Base-by-base conservation (phyloP, 2,888 invertebrate species). In the Troides aeacus region DNA sequence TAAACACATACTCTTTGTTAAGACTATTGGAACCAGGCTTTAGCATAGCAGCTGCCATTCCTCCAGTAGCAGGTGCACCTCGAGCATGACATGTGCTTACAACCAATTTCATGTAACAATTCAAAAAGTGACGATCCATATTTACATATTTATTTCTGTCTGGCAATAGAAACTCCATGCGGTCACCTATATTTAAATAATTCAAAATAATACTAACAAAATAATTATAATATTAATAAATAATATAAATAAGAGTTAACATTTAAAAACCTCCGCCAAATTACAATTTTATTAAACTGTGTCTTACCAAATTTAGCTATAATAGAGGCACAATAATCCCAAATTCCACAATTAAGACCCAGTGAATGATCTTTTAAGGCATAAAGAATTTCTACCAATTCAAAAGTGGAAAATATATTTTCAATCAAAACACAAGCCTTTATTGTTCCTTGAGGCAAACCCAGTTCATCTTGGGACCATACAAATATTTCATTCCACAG, bases 371-470 rank as follows among this genome's bases (percentile, higher is more conserved):
- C 94, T 74, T 86, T 93, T 57, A 96, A 81, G 18, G 94, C 94
- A 81, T 92, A 95, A 68, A 96, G 87, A 72, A 96, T 96, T 79
- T 95, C 94, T 63, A 96, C 95, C 87, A 95, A 90, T 84, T 95
- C 94, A 87, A 95, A 96, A 4, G 93, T 89, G 0, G 95, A 94
- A 17, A 95, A 81, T 71, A 96, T 93, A 78, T 95, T 96, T 83
- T 96, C 96, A 71, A 96, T 95, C 53, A 96, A 85, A 30, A 96
- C 95, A 76, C 95, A 95, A 1, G 95, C 95, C 83, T 95, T 95
- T 73, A 95, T 94, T 0, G 94, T 94, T 42, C 95, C 94, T 60
- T 87, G 86, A 0, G 95, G 94, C 42, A 96, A 79, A 0, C 85
- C 87, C 0, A 95, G 82, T 77, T 90, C 85, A 0, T 85, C 81